Conservation (phyloP, 2,113 vertebrate species). For the Pungitius pungitius region DNA sequence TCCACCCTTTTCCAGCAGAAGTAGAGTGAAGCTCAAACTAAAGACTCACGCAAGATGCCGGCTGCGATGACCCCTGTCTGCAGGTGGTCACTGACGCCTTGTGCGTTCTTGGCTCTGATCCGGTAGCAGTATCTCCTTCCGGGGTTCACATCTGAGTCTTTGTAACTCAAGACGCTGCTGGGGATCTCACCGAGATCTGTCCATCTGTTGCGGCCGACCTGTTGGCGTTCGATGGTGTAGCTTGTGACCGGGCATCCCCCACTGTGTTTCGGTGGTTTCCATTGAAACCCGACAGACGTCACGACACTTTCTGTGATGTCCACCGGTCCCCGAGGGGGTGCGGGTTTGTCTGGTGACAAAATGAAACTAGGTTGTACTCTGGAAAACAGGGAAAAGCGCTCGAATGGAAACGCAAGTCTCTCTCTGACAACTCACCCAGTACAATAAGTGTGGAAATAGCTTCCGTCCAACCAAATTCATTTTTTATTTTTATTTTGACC, state of each 20-base stretch:
- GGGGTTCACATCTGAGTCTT: slow-evolving; percentile 79
- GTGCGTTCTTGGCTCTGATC: slow-evolving; percentile 83
- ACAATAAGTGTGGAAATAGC: slow-evolving; percentile 83
- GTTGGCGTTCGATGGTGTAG: slow-evolving; percentile 85
- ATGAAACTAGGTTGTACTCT: neutral
- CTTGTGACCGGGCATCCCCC: slow-evolving; percentile 83
- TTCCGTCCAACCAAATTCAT: slow-evolving; percentile 82
- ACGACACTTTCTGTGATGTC: slow-evolving; percentile 80
- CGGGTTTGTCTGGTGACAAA: slow-evolving; percentile 82
- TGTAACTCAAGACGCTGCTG: slow-evolving; percentile 76
- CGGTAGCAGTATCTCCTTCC: slow-evolving; percentile 87
- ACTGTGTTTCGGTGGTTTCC: slow-evolving; percentile 85
- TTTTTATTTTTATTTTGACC: slow-evolving; percentile 87
- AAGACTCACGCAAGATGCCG: slow-evolving; percentile 81
- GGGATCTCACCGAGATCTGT: slow-evolving; percentile 78
- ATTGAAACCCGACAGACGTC: slow-evolving; percentile 82
- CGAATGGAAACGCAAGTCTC: neutral
- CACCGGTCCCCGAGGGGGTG: slow-evolving; percentile 84
- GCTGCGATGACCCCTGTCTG: slow-evolving; percentile 84
- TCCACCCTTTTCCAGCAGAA: neutral
- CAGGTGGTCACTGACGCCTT: slow-evolving; percentile 84
- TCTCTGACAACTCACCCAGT: slow-evolving; percentile 78
- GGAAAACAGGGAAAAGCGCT: neutral
- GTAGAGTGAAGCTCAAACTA: slow-evolving; percentile 1
- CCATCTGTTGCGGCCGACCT: slow-evolving; percentile 86